phyloP scores from a whole-genome alignment of 2,113 vertebrate genomes.

The Chloropsis hardwickii region DNA sequence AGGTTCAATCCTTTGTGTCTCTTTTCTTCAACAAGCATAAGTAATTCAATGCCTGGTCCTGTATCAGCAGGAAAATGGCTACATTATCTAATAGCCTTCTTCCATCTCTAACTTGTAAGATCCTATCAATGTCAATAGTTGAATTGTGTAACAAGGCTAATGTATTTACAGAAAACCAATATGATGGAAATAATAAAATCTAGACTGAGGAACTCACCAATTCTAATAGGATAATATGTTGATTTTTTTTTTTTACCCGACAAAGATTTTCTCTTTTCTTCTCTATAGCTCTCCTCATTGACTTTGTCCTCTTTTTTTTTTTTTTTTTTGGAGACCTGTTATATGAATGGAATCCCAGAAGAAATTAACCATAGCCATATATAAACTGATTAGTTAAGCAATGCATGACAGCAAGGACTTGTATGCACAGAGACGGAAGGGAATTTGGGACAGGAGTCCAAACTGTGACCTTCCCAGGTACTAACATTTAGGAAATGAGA shows the following conservation, averaged over 20 bases:
- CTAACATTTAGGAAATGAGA: background rate
- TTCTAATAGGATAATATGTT: background rate
- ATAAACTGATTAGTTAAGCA: conserved; percentile 26
- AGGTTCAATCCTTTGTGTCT: background rate
- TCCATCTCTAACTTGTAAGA: background rate
- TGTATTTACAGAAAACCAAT: background rate
- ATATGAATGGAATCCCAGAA: conserved; percentile 2
- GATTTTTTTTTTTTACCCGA: background rate
- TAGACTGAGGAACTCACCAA: background rate
- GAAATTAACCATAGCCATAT: conserved; percentile 29
- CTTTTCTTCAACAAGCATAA: background rate
- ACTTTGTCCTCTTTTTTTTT: background rate
- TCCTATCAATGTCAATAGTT: background rate
- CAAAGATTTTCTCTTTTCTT: background rate
- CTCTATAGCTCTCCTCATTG: background rate
- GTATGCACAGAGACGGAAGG: background rate
- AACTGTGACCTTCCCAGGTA: background rate
- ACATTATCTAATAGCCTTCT: conserved; percentile 4
- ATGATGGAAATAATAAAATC: conserved; percentile 13
- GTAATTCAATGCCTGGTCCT: conserved; percentile 12
- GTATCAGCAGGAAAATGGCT: background rate
- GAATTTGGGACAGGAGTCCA: background rate
- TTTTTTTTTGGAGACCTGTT: background rate
- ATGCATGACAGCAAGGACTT: background rate
- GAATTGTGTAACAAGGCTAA: background rate